Conservation (phyloP, 92 coral and sea anemone genomes). For the Umimayanthus chanpuru region DNA sequence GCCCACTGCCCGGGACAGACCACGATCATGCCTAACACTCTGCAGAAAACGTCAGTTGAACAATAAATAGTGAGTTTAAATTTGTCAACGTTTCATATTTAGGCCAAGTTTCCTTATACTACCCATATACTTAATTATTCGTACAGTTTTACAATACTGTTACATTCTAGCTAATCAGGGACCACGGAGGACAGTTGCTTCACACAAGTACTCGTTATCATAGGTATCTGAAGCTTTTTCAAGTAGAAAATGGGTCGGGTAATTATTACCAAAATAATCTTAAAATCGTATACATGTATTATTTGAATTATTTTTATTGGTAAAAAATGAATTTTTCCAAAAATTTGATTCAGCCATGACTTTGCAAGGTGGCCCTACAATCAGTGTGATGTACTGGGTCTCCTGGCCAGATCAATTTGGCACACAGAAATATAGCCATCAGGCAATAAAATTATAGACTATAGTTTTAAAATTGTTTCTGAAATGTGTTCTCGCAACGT, state of each 20-base stretch:
- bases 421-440: conserved; percentile 2
- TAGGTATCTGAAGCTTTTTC: not conserved
- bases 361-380: conserved; percentile 1
- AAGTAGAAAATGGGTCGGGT: not conserved
- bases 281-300: not conserved
- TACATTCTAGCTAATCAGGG: not conserved
- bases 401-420: not conserved
- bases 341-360: conserved; percentile 7
- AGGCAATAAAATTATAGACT: not conserved
- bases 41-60: not conserved
- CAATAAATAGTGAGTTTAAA: not conserved
- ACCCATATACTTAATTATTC: not conserved
- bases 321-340: conserved; percentile 7
- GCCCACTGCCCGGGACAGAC: not conserved
- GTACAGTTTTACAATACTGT: not conserved
- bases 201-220: not conserved
- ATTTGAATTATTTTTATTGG: not conserved
- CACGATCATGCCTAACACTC: not conserved
- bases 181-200: not conserved
- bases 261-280: not conserved
- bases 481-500: conserved; percentile 55
- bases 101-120: conserved; percentile 5
- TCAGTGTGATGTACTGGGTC: conserved; percentile 6
- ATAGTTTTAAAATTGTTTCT: conserved; percentile 15
- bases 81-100: not conserved